phyloP scores from a whole-genome alignment of 2,113 vertebrate species.

The Chlorodrepanis virens region DNA sequence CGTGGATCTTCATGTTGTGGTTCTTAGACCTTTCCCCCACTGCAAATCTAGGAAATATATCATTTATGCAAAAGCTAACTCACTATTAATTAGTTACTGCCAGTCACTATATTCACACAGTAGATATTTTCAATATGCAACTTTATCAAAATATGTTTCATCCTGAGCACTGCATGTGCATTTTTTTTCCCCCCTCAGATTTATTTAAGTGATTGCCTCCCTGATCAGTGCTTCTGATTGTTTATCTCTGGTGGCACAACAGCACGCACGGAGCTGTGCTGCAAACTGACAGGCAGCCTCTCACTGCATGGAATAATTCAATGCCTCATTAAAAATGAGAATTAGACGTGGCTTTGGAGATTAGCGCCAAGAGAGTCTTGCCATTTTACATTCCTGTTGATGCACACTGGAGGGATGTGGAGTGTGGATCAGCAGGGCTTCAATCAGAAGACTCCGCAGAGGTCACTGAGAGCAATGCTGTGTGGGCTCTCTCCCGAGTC shows the following conservation, averaged over 20 bases:
- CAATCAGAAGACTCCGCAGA: not conserved
- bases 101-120: not conserved
- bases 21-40: not conserved
- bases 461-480: not conserved
- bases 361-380: constrained; percentile 13
- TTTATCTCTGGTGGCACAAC: constrained; percentile 56
- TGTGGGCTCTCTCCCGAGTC: not conserved
- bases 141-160: constrained; percentile 37
- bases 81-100: not conserved
- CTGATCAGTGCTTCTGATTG: constrained; percentile 53
- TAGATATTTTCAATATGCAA: constrained; percentile 6
- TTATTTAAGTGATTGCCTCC: constrained; percentile 65
- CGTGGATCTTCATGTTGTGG: not conserved
- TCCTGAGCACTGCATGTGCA: not conserved
- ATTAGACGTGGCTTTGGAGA: constrained; percentile 37
- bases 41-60: not conserved
- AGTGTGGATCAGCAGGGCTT: not conserved
- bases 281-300: not conserved
- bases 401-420: not conserved
- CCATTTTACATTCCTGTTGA: not conserved
- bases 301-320: constrained; percentile 51
- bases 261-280: not conserved
- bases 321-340: constrained; percentile 52
- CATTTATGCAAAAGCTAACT: not conserved
- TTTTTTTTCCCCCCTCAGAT: not conserved